Evolutionary conservation across 2,797 vertebrate species (phyloP).

Genomic region (Sarcophilus harrisii): DNA sequence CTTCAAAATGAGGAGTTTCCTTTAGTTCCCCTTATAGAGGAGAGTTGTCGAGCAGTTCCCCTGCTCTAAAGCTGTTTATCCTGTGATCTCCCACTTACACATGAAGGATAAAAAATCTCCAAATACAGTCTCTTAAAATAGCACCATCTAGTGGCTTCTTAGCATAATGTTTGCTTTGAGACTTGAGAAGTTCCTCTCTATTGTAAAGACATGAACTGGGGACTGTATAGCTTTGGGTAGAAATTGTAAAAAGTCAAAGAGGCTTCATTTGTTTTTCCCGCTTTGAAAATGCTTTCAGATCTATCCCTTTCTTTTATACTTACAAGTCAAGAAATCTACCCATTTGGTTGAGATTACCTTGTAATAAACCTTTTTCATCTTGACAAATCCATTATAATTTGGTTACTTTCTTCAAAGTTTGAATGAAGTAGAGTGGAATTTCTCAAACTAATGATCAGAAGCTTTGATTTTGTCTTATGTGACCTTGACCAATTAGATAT

Average conservation of each 20-base stretch:
- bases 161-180: slow-evolving; percentile 12
- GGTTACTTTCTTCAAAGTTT: background rate
- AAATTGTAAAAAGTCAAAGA: slow-evolving; percentile 39
- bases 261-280: background rate
- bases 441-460: background rate
- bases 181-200: slow-evolving; percentile 29
- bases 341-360: background rate
- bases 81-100: background rate
- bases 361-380: background rate
- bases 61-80: background rate
- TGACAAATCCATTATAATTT: background rate
- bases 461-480: background rate
- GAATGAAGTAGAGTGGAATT: background rate
- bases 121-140: slow-evolving; percentile 2
- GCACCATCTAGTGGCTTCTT: slow-evolving; percentile 3
- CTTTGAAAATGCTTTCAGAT: slow-evolving; percentile 32
- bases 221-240: slow-evolving; percentile 21
- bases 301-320: background rate
- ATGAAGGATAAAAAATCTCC: background rate
- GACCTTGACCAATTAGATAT: background rate
- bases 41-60: no score
- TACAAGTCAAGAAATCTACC: background rate
- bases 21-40: background rate
- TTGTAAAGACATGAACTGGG: slow-evolving; percentile 25
- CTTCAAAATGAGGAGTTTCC: background rate